Conservation (phyloP, 2,113 vertebrate species). For the Heterochromis multidens region DNA sequence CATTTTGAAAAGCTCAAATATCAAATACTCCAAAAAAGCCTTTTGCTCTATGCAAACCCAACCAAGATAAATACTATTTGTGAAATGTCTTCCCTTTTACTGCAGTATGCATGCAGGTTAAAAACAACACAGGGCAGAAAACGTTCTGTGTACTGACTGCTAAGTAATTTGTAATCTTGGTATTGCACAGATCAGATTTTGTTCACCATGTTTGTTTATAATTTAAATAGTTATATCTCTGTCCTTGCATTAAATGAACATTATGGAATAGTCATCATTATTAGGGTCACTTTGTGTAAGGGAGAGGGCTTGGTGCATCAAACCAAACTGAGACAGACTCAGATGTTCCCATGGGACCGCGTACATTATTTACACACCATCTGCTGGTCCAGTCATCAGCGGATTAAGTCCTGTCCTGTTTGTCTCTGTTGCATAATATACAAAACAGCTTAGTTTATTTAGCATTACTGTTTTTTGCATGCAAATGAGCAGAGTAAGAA, state of each 20-base stretch:
- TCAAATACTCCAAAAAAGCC: background rate
- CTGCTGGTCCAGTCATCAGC: constrained; percentile 58
- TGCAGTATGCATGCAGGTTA: background rate
- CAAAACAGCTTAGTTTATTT: constrained; percentile 47
- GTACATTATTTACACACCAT: constrained; percentile 64
- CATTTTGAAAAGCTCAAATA: background rate
- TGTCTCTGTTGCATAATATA: constrained; percentile 46
- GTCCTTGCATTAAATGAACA: background rate
- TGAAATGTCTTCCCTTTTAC: background rate
- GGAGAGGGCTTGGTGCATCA: constrained; percentile 11
- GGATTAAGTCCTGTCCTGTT: constrained; percentile 51
- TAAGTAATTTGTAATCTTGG: background rate
- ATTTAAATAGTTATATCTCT: background rate
- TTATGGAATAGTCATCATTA: background rate
- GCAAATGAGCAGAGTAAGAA: constrained; percentile 4
- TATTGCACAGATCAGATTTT: background rate
- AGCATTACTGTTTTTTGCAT: constrained; percentile 5
- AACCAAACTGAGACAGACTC: constrained; percentile 38
- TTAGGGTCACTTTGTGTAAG: constrained; percentile 27
- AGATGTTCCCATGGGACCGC: constrained; percentile 38
- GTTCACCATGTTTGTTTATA: background rate
- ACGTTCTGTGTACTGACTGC: background rate
- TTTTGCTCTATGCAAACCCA: background rate
- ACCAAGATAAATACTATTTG: background rate
- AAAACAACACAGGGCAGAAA: background rate